phyloP scores from a whole-genome alignment of 2,113 vertebrate species.

The Aegotheles bennettii region DNA sequence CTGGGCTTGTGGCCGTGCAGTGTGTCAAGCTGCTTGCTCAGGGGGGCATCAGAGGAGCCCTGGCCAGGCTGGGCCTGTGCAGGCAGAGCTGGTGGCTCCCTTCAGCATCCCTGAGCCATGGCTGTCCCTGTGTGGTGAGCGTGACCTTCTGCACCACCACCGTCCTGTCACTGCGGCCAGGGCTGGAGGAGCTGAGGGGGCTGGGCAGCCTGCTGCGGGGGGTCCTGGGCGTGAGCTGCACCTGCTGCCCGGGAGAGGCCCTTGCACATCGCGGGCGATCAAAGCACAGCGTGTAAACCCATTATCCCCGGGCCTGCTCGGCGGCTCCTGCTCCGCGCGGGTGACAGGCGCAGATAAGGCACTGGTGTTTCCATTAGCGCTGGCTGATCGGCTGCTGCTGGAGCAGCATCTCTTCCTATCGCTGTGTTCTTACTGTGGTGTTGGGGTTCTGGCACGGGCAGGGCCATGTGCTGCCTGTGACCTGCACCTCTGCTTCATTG shows the following conservation, averaged over 20 bases:
- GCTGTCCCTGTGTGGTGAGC: background rate
- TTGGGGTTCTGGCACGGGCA: accelerated
- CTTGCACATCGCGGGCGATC: background rate
- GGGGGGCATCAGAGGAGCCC: accelerated
- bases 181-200: background rate
- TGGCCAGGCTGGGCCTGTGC: background rate
- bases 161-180: accelerated
- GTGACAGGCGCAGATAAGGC: background rate
- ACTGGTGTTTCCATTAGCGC: background rate
- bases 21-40: background rate
- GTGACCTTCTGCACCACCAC: background rate
- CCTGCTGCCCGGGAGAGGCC: background rate
- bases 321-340: background rate
- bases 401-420: background rate
- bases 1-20: accelerated
- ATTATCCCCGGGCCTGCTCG: background rate
- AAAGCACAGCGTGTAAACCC: background rate
- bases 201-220: background rate
- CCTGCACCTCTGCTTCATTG: background rate
- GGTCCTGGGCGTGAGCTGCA: background rate
- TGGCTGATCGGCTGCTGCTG: background rate
- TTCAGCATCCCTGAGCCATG: background rate
- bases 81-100: background rate
- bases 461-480: background rate
- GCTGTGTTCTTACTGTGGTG: background rate